Evolutionary conservation across 2,797 vertebrate species (phyloP), one percentile per base, ranked within the genome.

Genomic region (Podargus strigoides): DNA sequence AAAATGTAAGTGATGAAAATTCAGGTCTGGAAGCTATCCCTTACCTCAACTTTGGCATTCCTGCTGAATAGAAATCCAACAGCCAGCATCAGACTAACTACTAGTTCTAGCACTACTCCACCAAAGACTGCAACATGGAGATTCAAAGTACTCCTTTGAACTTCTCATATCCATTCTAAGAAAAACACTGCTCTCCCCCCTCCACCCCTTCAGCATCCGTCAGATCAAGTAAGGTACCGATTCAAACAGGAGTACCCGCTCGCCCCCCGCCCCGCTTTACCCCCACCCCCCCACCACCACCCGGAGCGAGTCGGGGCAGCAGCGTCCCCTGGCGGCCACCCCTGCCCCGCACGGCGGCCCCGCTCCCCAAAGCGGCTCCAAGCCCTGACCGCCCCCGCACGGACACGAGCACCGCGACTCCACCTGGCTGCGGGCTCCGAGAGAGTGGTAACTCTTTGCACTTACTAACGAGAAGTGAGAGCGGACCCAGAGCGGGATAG

Each of bases 391-490:
- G 11, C 11, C 23, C 12, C 11, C 28, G 50, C 0, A 7, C 44
- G 3, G 59, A 4, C 42, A 8, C 9, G 12, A 1, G 55, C 10
- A 5, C 69, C 2, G 26, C 7, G 3, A 5, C 21, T 1, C 36
- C 8, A 1, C 1, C 32, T 0, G 28, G 9, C 12, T 1, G 55
- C 50, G 1, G 20, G 10, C 52, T 14, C 46, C 1, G 5, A 9
- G 10, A 3, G 70, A 3, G n/a, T n/a, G n/a, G 1, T 0, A 7
- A 5, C 75, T 8, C 14, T 1, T n/a, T n/a, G 26, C 8, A 3
- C 34, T 1, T 4, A 9, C 41, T 3, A 7, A 26, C 26, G 7
- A 9, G 6, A 49, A 15, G 4, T 6, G 49, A 2, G 14, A 50
- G n/a, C 4, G 0, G 49, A 12, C 13, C 21, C 72, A 7, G 11